These are phyloP conservation scores for Stenopsyche tienmushanensis DNA, from an alignment of 1,140 invertebrate species.

Conservation along the genomic window DNA sequence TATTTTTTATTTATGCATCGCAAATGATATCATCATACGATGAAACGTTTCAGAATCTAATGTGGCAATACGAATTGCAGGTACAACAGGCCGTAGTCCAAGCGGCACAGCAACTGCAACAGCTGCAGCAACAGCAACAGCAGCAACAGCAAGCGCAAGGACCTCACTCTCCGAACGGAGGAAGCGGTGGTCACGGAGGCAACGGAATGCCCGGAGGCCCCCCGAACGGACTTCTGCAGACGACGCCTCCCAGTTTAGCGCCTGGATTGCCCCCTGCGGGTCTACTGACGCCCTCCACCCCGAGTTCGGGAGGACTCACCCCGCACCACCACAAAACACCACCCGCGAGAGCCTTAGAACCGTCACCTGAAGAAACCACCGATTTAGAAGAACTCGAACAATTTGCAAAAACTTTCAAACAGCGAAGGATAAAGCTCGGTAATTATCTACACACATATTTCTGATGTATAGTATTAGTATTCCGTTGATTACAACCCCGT, in stretches of 20 bases:
- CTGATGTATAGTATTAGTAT: too few relatives aligned
- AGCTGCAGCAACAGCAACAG: slow-evolving; percentile 74
- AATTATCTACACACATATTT: too few relatives aligned
- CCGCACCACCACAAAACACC: slow-evolving; percentile 58
- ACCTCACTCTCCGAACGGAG: slow-evolving; percentile 46
- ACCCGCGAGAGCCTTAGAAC: slow-evolving; percentile 65
- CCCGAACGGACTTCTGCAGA: slow-evolving; percentile 44
- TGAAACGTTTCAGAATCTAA: too few relatives aligned
- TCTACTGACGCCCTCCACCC: slow-evolving; percentile 59
- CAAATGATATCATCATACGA: too few relatives aligned
- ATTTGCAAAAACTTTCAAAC: slow-evolving; percentile 96
- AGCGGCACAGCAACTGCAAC: slow-evolving; percentile 79
- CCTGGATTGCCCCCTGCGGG: slow-evolving; percentile 50
- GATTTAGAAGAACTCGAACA: slow-evolving; percentile 95
- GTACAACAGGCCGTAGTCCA: slow-evolving; percentile 74
- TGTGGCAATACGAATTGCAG: too few relatives aligned
- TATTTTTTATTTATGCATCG: background rate
- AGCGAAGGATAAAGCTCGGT: slow-evolving; percentile 91
- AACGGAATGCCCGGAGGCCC: slow-evolving; percentile 45
- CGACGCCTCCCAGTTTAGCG: slow-evolving; percentile 50
- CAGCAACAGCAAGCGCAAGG: slow-evolving; percentile 54
- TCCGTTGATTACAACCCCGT: too few relatives aligned
- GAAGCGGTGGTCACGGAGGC: slow-evolving; percentile 47
- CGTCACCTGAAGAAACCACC: slow-evolving; percentile 86
- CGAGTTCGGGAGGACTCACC: slow-evolving; percentile 56